A percentile compares a stretch with the other conserved stretches of the same genome.
These are phyloP conservation scores for Tholera decimalis DNA, from an alignment of 2,888 invertebrate genomes.

Conservation along the genomic window DNA sequence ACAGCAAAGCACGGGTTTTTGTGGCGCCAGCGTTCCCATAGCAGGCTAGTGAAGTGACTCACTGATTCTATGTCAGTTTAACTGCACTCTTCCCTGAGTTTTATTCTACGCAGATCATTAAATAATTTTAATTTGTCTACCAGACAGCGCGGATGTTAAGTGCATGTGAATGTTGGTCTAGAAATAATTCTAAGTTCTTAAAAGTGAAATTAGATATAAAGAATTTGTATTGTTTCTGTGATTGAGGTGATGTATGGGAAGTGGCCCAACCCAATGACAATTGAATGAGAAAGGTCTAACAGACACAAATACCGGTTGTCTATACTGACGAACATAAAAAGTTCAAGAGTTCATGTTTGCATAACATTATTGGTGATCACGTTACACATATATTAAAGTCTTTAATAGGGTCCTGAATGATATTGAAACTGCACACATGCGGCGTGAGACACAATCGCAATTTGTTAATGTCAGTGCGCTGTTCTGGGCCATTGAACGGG, in stretches of 20 bases:
- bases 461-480: constrained; percentile 71
- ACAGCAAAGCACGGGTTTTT: constrained; percentile 68
- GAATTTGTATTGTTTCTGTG: constrained; percentile 48
- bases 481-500: constrained; percentile 70
- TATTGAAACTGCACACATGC: constrained; percentile 52
- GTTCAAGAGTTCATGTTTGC: constrained; percentile 59
- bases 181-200: constrained; percentile 37
- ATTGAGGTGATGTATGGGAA: constrained; percentile 57
- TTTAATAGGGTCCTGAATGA: constrained; percentile 45
- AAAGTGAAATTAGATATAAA: constrained; percentile 38
- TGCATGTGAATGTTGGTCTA: constrained; percentile 37
- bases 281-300: constrained; percentile 56
- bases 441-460: constrained; percentile 66
- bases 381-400: constrained; percentile 44
- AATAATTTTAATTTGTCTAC: constrained; percentile 45
- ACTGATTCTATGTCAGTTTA: constrained; percentile 67
- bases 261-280: constrained; percentile 53
- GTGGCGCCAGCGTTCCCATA: constrained; percentile 54
- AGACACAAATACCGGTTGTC: constrained; percentile 41
- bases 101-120: constrained; percentile 66
- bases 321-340: constrained; percentile 44
- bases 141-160: constrained; percentile 41
- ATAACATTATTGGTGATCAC: constrained; percentile 56
- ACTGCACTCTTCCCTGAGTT: constrained; percentile 69
- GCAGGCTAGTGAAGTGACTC: constrained; percentile 64